Percentiles rank a stretch among this genome's conserved stretches.
phyloP scores from a whole-genome alignment of 2,113 vertebrate species.

The Ranitomeya imitator region DNA sequence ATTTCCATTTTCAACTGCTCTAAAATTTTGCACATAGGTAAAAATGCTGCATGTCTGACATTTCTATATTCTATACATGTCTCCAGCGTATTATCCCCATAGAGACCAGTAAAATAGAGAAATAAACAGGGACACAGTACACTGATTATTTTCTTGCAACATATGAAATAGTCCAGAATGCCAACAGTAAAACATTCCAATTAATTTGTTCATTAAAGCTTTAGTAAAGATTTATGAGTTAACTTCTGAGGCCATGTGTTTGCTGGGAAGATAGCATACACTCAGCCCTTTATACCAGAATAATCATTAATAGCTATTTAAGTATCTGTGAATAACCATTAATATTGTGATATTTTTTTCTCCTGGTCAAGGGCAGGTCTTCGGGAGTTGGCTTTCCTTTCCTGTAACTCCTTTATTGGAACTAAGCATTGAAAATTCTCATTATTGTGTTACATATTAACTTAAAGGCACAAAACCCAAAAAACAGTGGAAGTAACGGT shows the following conservation, averaged over 20 bases:
- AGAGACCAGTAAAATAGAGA: not conserved
- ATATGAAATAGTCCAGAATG: conserved; percentile 31
- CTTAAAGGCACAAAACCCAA: no score
- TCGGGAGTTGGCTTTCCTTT: conserved; percentile 12
- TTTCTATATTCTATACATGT: not conserved
- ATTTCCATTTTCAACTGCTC: no score
- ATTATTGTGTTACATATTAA: not conserved
- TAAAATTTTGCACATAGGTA: not conserved
- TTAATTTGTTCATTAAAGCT: conserved; percentile 13
- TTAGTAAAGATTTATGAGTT: conserved; percentile 44
- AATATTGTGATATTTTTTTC: conserved; percentile 8
- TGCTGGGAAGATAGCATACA: conserved; percentile 20
- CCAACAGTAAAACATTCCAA: not conserved
- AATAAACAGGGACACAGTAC: not conserved
- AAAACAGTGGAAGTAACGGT: no score
- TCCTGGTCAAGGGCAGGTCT: conserved; percentile 39
- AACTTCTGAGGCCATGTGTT: not conserved
- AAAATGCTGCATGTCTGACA: not conserved
- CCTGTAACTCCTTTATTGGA: not conserved
- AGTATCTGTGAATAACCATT: conserved; percentile 29
- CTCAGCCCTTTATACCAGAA: conserved; percentile 16
- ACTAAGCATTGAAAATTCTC: not conserved
- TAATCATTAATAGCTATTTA: conserved; percentile 35
- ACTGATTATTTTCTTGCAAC: not conserved
- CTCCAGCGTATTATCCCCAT: not conserved